Evolutionary conservation across 2,888 invertebrate species (phyloP).

Genomic region (Bembecia ichneumoniformis): DNA sequence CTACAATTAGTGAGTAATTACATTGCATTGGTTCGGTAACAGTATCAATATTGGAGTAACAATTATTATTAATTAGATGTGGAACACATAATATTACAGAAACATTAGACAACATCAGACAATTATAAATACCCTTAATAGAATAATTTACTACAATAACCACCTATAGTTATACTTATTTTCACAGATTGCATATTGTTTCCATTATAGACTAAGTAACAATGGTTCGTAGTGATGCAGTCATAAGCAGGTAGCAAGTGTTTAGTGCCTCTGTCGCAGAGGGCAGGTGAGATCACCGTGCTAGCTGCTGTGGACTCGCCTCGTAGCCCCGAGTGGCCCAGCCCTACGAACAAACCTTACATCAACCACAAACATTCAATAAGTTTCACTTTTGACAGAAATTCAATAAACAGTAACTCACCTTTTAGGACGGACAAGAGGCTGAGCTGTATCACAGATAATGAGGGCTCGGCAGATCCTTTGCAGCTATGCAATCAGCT

Average conservation of each 20-base stretch:
- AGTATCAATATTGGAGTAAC: slow-evolving; percentile 71
- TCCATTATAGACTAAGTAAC: slow-evolving; percentile 74
- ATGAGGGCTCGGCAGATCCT: slow-evolving; percentile 71
- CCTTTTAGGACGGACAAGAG: slow-evolving; percentile 74
- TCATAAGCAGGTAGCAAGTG: slow-evolving; percentile 76
- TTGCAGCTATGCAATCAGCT: slow-evolving; percentile 68
- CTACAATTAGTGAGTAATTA: slow-evolving; percentile 73
- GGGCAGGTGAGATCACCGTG: slow-evolving; percentile 70
- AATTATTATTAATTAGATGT: slow-evolving; percentile 73
- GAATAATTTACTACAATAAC: slow-evolving; percentile 73
- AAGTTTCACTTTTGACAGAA: background rate
- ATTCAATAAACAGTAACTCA: slow-evolving; percentile 14
- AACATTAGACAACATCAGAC: slow-evolving; percentile 72
- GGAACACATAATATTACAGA: slow-evolving; percentile 78
- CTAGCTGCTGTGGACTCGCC: slow-evolving; percentile 71
- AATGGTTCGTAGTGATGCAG: slow-evolving; percentile 74
- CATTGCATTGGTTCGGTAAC: slow-evolving; percentile 75
- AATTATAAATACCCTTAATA: slow-evolving; percentile 68
- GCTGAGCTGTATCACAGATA: slow-evolving; percentile 75
- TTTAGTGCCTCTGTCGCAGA: slow-evolving; percentile 66
- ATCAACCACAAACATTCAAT: background rate
- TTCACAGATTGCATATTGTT: slow-evolving; percentile 81
- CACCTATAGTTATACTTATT: slow-evolving; percentile 70
- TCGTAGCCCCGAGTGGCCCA: slow-evolving; percentile 78
- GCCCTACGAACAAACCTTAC: slow-evolving; percentile 54